Evolutionary conservation across 2,888 invertebrate species (phyloP).

Genomic region (Leptura quadrifasciata): DNA sequence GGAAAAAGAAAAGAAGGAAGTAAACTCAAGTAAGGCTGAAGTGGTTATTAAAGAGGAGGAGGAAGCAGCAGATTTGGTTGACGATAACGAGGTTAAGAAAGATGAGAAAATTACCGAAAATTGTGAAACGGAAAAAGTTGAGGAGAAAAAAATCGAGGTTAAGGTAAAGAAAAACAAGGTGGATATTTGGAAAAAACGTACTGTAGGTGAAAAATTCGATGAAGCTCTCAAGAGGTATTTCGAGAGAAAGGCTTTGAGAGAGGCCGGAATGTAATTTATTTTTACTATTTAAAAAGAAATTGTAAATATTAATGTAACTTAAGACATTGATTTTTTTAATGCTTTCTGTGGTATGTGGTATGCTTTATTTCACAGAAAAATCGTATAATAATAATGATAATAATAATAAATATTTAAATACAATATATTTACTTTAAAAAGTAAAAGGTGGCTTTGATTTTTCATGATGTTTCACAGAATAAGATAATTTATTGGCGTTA

Average conservation of each 20-base stretch:
- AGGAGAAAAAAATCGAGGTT: slow-evolving; percentile 55
- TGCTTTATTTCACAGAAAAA: too few species aligned
- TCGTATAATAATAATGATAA: too few species aligned
- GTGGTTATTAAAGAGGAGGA: slow-evolving; percentile 46
- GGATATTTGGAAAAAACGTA: slow-evolving; percentile 90
- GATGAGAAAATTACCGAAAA: slow-evolving; percentile 51
- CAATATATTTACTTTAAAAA: too few species aligned
- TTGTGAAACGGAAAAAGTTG: slow-evolving; percentile 51
- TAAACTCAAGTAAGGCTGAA: slow-evolving; percentile 53
- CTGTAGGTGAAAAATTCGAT: slow-evolving; percentile 85
- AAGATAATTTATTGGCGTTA: too few species aligned
- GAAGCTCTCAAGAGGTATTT: slow-evolving; percentile 86
- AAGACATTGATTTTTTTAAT: not conserved
- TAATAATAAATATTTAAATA: too few species aligned
- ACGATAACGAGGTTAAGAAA: slow-evolving; percentile 54
- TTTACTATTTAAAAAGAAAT: not conserved
- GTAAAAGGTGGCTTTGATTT: too few species aligned
- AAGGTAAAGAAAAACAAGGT: slow-evolving; percentile 74
- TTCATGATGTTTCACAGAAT: too few species aligned
- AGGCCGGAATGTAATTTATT: slow-evolving; percentile 56
- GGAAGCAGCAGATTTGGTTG: slow-evolving; percentile 46
- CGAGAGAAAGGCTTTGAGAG: slow-evolving; percentile 79
- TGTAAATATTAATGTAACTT: not conserved
- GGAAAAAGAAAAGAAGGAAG: slow-evolving; percentile 59
- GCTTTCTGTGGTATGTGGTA: too few species aligned